phyloP scores from a whole-genome alignment of 1,140 invertebrate species.

The Drosophila nigromelanica region DNA sequence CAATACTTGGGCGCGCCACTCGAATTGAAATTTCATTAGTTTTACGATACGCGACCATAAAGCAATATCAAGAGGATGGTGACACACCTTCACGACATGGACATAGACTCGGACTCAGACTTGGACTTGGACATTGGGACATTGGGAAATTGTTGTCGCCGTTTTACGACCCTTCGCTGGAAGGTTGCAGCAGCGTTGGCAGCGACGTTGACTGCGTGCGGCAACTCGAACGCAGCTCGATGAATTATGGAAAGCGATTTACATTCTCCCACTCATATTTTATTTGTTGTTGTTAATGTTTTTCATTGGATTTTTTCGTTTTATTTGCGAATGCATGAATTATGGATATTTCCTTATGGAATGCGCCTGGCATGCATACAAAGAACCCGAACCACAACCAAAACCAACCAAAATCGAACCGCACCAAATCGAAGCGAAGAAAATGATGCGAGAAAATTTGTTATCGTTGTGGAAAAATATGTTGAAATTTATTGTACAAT shows the following conservation, averaged over 20 bases:
- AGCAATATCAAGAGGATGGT: slow-evolving; percentile 45
- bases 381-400: slow-evolving; percentile 26
- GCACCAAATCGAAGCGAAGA: slow-evolving; percentile 41
- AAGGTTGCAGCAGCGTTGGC: slow-evolving; percentile 39
- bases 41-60: slow-evolving; percentile 65
- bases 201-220: background rate
- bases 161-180: slow-evolving; percentile 69
- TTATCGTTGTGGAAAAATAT: slow-evolving; percentile 65
- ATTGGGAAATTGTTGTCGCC: slow-evolving; percentile 22
- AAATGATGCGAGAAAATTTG: slow-evolving; percentile 53
- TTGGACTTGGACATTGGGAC: slow-evolving; percentile 10
- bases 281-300: slow-evolving; percentile 76
- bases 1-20: slow-evolving; percentile 59
- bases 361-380: slow-evolving; percentile 54
- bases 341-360: slow-evolving; percentile 75
- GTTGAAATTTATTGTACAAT: slow-evolving; percentile 63
- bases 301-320: slow-evolving; percentile 61
- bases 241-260: slow-evolving; percentile 80
- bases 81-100: slow-evolving; percentile 46
- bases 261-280: slow-evolving; percentile 75
- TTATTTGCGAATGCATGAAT: slow-evolving; percentile 80
- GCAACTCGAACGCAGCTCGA: slow-evolving; percentile 45
- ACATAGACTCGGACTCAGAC: background rate
- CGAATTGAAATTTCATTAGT: slow-evolving; percentile 81
- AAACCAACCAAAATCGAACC: background rate